Evolutionary conservation across 2,888 invertebrate genomes (phyloP), one percentile per base, ranked within the genome.

Genomic region (Troides aeacus): DNA sequence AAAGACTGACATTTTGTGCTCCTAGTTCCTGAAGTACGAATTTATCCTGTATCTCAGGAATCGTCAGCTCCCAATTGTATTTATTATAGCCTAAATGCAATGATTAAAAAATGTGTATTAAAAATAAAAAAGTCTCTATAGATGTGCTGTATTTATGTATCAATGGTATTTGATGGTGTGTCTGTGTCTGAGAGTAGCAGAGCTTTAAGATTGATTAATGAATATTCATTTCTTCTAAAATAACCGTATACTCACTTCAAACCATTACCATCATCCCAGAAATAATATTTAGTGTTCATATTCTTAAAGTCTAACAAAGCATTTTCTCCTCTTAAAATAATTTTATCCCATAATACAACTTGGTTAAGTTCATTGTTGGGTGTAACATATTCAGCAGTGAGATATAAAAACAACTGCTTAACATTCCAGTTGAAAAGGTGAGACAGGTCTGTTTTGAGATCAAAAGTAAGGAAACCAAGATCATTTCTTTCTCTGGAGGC

Each of bases 181-280:
- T 30, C 4, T 30, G 30, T 30, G 30, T 30, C 30, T 3, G 30
- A 30, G 30, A 30, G 30, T 30, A 30, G 30, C 4, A 24, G 24
- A 39, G 39, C 10, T 39, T 8, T 39, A 39, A 10, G 39, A 39
- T 39, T 10, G 1, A 10, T 39, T 39, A 10, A 10, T 30, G 5
- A 30, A 30, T 30, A 30, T 18, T 18, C 2, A 18, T 17, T 50
- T 18, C 2, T 50, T 18, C 17, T 50, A 50, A 50, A 50, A 50
- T 60, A 70, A 57, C 17, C 36, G 56, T 18, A 18, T 6, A 89
- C 94, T 94, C 93, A 98, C 97, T 95, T 97, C 65, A 99, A 94
- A 78, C 99, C 99, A 89, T 97, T 97, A 72, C 99, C 99, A 93
- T 99, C 99, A 94, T 99, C 99, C 97, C 99, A 98, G 93, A 99